Conservation (phyloP, 2,888 invertebrate genomes). For the Monopis laevigella region DNA sequence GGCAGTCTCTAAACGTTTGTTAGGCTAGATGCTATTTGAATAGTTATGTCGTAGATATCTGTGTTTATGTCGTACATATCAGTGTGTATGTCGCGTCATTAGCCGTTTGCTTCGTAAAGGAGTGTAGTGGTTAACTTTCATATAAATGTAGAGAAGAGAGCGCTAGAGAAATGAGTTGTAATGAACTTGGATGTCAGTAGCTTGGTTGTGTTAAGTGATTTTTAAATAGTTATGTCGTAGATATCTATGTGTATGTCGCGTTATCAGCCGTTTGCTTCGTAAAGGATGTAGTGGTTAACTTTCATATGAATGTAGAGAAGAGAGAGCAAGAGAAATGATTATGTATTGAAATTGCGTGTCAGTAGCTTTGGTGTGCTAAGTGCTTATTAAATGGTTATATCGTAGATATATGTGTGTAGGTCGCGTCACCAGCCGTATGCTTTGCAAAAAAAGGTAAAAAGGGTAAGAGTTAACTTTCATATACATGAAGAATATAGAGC, state of each 20-base stretch:
- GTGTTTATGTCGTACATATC: conserved; percentile 18
- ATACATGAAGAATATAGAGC: no score
- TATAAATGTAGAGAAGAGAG: no score
- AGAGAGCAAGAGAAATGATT: no score
- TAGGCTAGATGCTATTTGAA: conserved; percentile 42
- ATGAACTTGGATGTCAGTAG: no score
- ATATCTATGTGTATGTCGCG: conserved; percentile 21
- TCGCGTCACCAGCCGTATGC: conserved; percentile 6
- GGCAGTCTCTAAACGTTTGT: conserved; percentile 36
- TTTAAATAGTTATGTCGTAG: conserved; percentile 47
- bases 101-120: conserved; percentile 6
- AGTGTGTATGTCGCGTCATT: conserved; percentile 10
- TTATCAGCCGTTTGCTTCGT: conserved; percentile 8
- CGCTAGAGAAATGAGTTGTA: no score
- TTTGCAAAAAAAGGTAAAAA: conserved; percentile 1
- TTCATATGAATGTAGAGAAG: no score
- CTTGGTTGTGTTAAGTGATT: conserved; percentile 40
- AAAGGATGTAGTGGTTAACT: conserved; percentile 6
- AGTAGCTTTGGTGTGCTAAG: conserved; percentile 41
- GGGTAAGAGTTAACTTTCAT: conserved; percentile 5
- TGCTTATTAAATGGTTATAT: conserved; percentile 44
- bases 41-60: conserved; percentile 26
- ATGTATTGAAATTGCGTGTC: no score
- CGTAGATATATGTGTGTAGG: no score
- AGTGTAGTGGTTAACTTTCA: conserved; percentile 9